Evolutionary conservation across 2,113 vertebrate species (phyloP), one percentile per base, ranked within the genome.

Genomic region (Calidris pygmaea): DNA sequence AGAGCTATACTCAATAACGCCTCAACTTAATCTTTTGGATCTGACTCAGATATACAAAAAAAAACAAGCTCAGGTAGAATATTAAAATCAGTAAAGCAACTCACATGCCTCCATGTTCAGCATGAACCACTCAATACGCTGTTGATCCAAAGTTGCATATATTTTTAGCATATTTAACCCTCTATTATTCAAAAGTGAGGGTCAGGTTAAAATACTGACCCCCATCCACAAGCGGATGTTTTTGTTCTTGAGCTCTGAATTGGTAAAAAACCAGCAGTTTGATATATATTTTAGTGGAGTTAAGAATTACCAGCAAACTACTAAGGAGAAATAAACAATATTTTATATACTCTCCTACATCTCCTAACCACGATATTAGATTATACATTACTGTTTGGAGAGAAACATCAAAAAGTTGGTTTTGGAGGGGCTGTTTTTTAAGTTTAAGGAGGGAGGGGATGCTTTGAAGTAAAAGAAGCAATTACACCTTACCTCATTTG

Each of bases 201-300:
- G 30, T 93, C 68, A 86, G 13, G 5, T 94, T 88, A 83, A 95
- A 97, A 93, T 93, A 96, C 89, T 85, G 90, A 97, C 91, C 95
- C 52, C 48, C 48, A 30, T 65, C 29, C 87, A 45, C 93, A 81
- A 95, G 55, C 37, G 47, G 59, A 56, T 74, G 17, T 15, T n/a
- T 85, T 39, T 86, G 20, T 68, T 96, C 88, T 93, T 91, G 94
- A 84, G 68, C 74, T 96, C 95, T 95, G 70, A 96, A 91, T 43
- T 96, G 96, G 55, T 97, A 87, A 95, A 98, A 98, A 98, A 89
- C 1, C 72, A 90, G 32, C 10, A 77, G 47, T 87, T 97, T 95
- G 80, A 52, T 55, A 60, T 35, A 58, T n/a, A 76, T 39, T 8
- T 48, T 82, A 76, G 55, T 53, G 21, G 58, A 58, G 43, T 27